Evolutionary conservation across 2,888 invertebrate species (phyloP).

Genomic region (Psylliodes chrysocephalus): DNA sequence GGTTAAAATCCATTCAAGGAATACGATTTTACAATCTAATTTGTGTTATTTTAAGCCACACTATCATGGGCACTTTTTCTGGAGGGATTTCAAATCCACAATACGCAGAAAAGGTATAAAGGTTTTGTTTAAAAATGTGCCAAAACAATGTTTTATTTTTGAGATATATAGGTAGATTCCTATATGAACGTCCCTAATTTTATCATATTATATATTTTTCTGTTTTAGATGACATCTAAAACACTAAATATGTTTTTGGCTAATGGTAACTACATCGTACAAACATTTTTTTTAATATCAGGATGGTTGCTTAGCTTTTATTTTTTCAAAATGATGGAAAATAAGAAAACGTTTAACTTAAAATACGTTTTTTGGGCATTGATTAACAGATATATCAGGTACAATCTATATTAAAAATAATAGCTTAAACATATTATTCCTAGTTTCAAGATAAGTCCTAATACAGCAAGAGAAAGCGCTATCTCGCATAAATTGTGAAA

Average conservation of each 20-base stretch:
- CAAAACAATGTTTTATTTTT: too few relatives aligned
- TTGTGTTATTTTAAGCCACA: constrained; percentile 52
- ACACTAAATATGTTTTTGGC: constrained; percentile 47
- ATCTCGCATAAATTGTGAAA: too few relatives aligned
- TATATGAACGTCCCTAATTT: too few relatives aligned
- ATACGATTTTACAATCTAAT: constrained; percentile 53
- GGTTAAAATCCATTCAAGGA: constrained; percentile 52
- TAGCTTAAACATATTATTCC: too few relatives aligned
- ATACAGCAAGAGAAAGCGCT: too few relatives aligned
- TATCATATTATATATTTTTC: too few relatives aligned
- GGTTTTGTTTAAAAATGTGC: too few relatives aligned
- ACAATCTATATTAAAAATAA: too few relatives aligned
- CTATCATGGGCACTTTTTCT: constrained; percentile 49
- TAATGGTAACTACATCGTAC: constrained; percentile 52
- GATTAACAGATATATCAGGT: constrained; percentile 56
- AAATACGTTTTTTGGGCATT: constrained; percentile 49
- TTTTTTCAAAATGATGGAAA: constrained; percentile 47
- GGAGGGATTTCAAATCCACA: constrained; percentile 50
- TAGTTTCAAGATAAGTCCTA: too few relatives aligned
- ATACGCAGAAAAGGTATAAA: constrained; percentile 51
- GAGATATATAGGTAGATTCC: too few relatives aligned
- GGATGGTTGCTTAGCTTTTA: constrained; percentile 51
- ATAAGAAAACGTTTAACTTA: constrained; percentile 43
- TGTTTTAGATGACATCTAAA: constrained; percentile 44
- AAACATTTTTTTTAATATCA: constrained; percentile 53